Percentiles rank a stretch among this genome's conserved stretches.
These are phyloP conservation scores for Podarcis lilfordi DNA, from an alignment of 2,797 vertebrate genomes.

Conservation along the genomic window DNA sequence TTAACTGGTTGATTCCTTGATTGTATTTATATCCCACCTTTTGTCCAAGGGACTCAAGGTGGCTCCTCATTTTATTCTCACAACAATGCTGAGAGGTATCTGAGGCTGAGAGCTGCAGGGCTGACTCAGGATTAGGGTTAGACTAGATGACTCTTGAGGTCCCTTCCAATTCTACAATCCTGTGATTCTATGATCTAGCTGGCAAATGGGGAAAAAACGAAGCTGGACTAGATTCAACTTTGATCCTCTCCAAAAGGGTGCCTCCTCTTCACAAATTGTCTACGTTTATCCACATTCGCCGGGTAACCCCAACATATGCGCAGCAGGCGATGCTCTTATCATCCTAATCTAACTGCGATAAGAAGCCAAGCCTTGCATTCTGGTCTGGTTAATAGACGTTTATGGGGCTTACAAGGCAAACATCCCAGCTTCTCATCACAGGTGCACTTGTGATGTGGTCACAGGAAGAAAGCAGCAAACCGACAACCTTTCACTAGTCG, in stretches of 20 bases:
- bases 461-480: slow-evolving; percentile 70
- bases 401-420: slow-evolving; percentile 66
- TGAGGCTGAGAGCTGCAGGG: no score
- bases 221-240: neutral
- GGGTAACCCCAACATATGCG: neutral
- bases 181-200: neutral
- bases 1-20: no score
- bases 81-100: no score
- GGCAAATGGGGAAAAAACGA: slow-evolving; percentile 22
- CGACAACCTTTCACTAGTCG: slow-evolving; percentile 75
- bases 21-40: no score
- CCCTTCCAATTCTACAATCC: no score
- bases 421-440: slow-evolving; percentile 69
- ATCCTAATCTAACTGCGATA: slow-evolving; percentile 38
- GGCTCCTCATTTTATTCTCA: no score
- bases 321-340: slow-evolving; percentile 59
- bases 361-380: slow-evolving; percentile 59
- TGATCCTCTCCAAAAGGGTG: slow-evolving; percentile 35
- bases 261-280: neutral
- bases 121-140: no score
- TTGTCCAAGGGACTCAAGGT: no score
- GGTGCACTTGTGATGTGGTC: slow-evolving; percentile 78
- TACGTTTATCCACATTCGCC: neutral
- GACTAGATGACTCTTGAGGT: no score
- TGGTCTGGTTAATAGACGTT: slow-evolving; percentile 59